A percentile compares a stretch with the other conserved stretches of the same genome.
Conservation (phyloP, 2,888 invertebrate species). For the Pollenia angustigena region DNA sequence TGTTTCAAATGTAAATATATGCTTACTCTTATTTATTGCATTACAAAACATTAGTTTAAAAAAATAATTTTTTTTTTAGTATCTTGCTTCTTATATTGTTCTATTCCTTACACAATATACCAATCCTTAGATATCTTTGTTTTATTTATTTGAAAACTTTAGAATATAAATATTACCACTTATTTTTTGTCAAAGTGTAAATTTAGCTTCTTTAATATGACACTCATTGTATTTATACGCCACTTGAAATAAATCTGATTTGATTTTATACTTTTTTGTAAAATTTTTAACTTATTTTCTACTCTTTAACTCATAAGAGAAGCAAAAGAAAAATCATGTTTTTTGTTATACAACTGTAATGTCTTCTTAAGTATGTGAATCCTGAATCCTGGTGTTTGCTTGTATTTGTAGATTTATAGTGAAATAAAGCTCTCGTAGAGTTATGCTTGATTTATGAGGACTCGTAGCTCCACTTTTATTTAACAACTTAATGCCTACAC, state of each 20-base stretch:
- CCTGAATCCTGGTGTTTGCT: neutral
- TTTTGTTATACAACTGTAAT: constrained; percentile 32
- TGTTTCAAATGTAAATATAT: too few species aligned
- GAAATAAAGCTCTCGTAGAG: constrained; percentile 45
- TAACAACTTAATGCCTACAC: constrained; percentile 70
- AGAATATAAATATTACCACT: neutral
- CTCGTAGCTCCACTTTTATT: constrained; percentile 64
- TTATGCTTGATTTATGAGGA: constrained; percentile 69
- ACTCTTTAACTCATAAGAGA: neutral
- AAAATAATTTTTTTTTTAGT: too few species aligned
- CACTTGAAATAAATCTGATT: constrained; percentile 53
- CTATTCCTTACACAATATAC: too few species aligned
- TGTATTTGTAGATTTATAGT: constrained; percentile 10
- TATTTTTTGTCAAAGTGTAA: neutral
- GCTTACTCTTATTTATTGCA: too few species aligned
- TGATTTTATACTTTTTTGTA: constrained; percentile 31
- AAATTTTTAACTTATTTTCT: constrained; percentile 29
- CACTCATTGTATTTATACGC: constrained; percentile 3
- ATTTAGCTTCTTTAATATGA: neutral
- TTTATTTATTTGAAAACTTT: neutral
- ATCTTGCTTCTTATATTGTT: too few species aligned
- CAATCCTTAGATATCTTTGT: neutral
- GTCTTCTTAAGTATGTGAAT: constrained; percentile 9
- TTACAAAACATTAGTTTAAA: too few species aligned
- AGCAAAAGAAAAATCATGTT: constrained; percentile 6